phyloP scores from a whole-genome alignment of 2,113 vertebrate genomes.

The Pardalotus punctatus region DNA sequence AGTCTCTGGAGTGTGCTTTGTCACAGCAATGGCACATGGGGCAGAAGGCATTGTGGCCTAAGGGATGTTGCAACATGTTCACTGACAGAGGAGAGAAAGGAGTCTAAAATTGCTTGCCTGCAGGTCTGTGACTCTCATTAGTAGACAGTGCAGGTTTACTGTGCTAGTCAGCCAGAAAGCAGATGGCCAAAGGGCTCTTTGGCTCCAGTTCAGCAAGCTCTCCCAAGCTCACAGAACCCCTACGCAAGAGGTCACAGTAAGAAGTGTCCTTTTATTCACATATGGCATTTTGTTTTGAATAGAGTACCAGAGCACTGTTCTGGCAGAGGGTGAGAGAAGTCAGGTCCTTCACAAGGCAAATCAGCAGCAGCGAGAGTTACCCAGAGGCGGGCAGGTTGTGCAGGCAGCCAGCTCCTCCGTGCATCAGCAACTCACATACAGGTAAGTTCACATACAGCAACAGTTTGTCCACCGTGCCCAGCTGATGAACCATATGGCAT shows the following conservation, averaged over 20 bases:
- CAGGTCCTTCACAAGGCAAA: not conserved
- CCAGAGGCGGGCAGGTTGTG: not conserved
- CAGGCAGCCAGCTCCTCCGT: not conserved
- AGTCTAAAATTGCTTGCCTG: slow-evolving; percentile 9
- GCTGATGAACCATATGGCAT: slow-evolving; percentile 42
- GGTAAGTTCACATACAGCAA: slow-evolving; percentile 41
- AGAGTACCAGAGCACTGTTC: slow-evolving; percentile 24
- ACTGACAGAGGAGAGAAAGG: not conserved
- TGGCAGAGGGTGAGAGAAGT: slow-evolving; percentile 34
- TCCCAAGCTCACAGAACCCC: slow-evolving; percentile 9
- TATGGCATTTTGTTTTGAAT: slow-evolving; percentile 43
- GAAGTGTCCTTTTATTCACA: slow-evolving; percentile 28
- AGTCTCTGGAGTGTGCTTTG: not conserved
- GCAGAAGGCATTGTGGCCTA: not conserved
- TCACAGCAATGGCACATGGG: not conserved
- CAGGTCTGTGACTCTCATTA: slow-evolving; percentile 25
- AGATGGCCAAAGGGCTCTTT: slow-evolving; percentile 54
- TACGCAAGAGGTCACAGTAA: not conserved
- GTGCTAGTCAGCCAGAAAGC: slow-evolving; percentile 31
- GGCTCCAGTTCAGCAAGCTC: slow-evolving; percentile 38
- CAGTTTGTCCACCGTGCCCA: not conserved
- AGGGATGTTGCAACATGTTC: not conserved
- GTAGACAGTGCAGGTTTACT: not conserved
- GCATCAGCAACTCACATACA: not conserved
- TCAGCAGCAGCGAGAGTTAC: not conserved